Base-by-base conservation (phyloP, 2,888 invertebrate genomes). In the Drosophila leonis region DNA sequence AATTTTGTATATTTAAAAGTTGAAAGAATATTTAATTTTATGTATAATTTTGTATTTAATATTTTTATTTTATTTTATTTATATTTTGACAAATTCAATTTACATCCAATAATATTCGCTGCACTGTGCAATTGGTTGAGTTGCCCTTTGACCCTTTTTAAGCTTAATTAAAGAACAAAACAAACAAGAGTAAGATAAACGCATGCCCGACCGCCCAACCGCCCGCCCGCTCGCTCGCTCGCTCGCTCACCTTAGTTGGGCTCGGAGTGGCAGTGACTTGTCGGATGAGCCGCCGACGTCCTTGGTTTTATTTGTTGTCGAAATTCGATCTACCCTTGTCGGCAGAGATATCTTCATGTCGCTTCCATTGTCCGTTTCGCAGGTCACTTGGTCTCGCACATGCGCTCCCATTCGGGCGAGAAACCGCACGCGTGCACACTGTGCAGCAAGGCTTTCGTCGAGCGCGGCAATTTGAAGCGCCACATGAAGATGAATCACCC, bases 381-480 rank as follows among this genome's bases (percentile, higher is more conserved):
- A 95, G 95, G 94, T 59, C 97, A 97, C 92, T 94, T 97, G 82
- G 96, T 96, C 60, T 95, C 96, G n/a, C 97, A 97, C 91, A 94
- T 96, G 85, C 95, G 97, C 66, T 96, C 96, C 61, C 97, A 97
- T 92, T 95, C 96, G 37, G 95, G 95, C 78, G 80, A 74, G 93
- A 94, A 82, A 80, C 94, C 81, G 46, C 95, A 95, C 90, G 94
- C 94, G 57, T 96, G 96, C 91, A 95, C 95, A 0, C 95, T 95
- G 88, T 96, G 97, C 91, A 96, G 96, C 71, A 96, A 96, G 92
- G 95, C 95, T 27, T 97, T 97, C 91, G 97, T 96, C 61, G 97
- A 97, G 94, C 95, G 96, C 74, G 97, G 97, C 20, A 97, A 97
- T 90, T 94, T 97, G 93, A 92, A 96, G 88, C 94, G 97, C 56